phyloP scores from a whole-genome alignment of 2,113 vertebrate genomes.

The Microcebus jonahi region DNA sequence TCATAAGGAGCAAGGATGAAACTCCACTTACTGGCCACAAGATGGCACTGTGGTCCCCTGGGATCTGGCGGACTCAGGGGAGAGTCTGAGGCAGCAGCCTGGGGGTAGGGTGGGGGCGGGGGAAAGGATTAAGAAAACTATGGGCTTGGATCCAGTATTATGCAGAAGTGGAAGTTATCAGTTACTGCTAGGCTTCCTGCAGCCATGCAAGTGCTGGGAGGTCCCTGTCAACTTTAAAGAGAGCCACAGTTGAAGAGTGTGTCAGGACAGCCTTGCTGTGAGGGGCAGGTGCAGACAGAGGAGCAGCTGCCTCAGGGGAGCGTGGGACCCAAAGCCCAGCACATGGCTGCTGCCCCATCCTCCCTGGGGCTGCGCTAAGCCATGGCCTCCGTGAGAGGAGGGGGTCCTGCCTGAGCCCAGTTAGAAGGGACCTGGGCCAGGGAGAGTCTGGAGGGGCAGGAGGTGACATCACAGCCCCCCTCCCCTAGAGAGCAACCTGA shows the following conservation, averaged over 20 bases:
- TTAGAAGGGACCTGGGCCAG: background rate
- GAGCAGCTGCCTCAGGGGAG: background rate
- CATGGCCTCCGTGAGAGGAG: background rate
- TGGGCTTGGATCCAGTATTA: background rate
- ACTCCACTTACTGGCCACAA: background rate
- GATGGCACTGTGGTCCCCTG: slow-evolving; percentile 26
- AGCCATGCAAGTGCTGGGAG: background rate
- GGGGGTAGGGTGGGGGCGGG: background rate
- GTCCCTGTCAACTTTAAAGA: background rate
- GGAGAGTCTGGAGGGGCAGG: no score
- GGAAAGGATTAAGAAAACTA: slow-evolving; percentile 44
- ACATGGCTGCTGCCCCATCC: background rate
- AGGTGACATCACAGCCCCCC: background rate
- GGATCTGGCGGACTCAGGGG: background rate
- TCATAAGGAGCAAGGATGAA: background rate
- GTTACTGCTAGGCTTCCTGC: background rate
- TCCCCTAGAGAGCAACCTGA: background rate
- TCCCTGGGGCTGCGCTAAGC: background rate
- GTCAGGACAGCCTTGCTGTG: background rate
- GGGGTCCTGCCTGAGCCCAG: background rate
- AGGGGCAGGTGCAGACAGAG: background rate
- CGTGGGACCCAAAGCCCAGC: background rate
- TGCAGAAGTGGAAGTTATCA: background rate
- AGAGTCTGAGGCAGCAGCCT: background rate
- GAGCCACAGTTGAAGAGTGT: background rate